Evolutionary conservation across 2,888 invertebrate genomes (phyloP).

Genomic region (Nemotelus pantherinus): DNA sequence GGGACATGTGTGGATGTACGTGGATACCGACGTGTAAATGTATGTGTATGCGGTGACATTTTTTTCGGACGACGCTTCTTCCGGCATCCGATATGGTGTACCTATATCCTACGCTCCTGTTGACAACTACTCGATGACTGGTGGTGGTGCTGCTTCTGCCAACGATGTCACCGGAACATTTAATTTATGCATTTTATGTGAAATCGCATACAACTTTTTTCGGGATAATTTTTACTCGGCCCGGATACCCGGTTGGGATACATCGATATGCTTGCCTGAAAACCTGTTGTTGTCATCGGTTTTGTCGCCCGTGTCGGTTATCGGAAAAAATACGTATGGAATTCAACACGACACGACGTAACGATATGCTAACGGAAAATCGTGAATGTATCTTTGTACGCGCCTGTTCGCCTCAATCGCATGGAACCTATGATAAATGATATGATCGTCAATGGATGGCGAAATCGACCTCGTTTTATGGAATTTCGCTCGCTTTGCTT

Average conservation of each 20-base stretch:
- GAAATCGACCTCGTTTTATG: neutral
- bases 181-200: slow-evolving; percentile 34
- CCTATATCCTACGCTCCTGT: neutral
- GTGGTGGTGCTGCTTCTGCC: no score
- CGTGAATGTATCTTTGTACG: slow-evolving; percentile 17
- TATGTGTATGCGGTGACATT: neutral
- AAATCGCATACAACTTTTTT: slow-evolving; percentile 26
- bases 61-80: neutral
- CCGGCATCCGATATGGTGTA: neutral
- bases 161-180: slow-evolving; percentile 26
- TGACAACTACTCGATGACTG: neutral
- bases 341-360: slow-evolving; percentile 37
- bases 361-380: slow-evolving; percentile 32
- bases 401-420: slow-evolving; percentile 4
- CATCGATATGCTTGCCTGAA: slow-evolving; percentile 12
- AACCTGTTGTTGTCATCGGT: slow-evolving; percentile 11
- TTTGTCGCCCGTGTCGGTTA: neutral
- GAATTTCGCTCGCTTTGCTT: neutral
- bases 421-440: slow-evolving; percentile 29
- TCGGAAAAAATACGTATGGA: slow-evolving; percentile 1
- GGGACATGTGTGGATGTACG: slow-evolving; percentile 2
- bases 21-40: neutral
- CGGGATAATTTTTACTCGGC: neutral
- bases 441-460: slow-evolving; percentile 34
- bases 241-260: slow-evolving; percentile 12